Evolutionary conservation across 2,113 vertebrate genomes (phyloP).

Genomic region (Malurus cyaneus): DNA sequence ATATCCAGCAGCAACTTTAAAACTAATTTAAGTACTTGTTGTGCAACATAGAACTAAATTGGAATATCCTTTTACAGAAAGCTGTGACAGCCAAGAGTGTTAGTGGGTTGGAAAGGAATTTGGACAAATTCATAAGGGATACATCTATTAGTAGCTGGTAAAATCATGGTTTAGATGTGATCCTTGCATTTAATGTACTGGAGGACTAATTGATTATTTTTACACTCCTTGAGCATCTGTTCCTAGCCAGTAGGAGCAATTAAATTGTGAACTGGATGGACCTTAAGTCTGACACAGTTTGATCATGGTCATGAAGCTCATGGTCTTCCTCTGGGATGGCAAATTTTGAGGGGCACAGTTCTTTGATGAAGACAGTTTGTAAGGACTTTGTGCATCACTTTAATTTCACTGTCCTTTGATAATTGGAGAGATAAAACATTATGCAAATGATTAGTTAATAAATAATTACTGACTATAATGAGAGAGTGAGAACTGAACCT

Average conservation of each 20-base stretch:
- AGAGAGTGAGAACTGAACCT: background rate
- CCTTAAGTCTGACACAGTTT: background rate
- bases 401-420: background rate
- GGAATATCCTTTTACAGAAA: background rate
- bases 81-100: background rate
- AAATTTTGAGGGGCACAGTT: background rate
- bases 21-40: background rate
- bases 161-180: background rate
- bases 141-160: background rate
- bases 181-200: background rate
- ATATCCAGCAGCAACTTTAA: background rate
- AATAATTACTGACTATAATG: background rate
- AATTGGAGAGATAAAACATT: background rate
- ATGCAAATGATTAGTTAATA: constrained; percentile 15
- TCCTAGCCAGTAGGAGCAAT: background rate
- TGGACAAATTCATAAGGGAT: background rate
- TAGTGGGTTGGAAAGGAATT: background rate
- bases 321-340: background rate
- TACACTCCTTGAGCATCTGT: background rate
- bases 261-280: background rate
- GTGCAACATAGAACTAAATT: background rate
- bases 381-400: background rate
- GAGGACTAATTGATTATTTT: background rate
- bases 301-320: background rate
- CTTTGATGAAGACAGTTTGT: background rate